These are phyloP conservation scores for Poeciliopsis prolifica DNA, from an alignment of 2,113 vertebrate genomes.

Conservation along the genomic window DNA sequence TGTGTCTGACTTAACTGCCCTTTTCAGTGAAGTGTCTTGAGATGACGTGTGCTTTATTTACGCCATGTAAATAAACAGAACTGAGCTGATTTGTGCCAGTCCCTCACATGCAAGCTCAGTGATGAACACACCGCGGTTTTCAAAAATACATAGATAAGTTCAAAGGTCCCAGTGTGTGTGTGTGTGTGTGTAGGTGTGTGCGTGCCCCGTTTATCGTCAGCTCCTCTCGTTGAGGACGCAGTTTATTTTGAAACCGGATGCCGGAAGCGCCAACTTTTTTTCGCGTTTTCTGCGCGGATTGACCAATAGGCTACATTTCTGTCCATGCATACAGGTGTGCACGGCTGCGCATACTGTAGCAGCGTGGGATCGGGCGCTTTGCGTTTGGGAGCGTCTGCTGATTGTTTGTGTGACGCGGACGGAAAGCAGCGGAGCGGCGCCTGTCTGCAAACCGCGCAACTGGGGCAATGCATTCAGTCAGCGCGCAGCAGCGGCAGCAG, in stretches of 20 bases:
- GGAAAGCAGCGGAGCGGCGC: conserved; percentile 17
- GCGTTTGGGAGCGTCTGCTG: background rate
- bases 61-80: too few relatives aligned
- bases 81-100: too few relatives aligned
- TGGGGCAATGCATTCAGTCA: conserved; percentile 52
- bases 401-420: background rate
- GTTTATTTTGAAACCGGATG: conserved; percentile 68
- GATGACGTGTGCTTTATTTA: too few relatives aligned
- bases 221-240: too few relatives aligned
- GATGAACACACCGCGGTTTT: too few relatives aligned
- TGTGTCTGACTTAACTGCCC: too few relatives aligned
- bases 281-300: background rate
- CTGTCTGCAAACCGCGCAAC: conserved; percentile 35
- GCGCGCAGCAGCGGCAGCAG: conserved; percentile 22
- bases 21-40: too few relatives aligned
- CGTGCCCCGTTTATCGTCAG: background rate
- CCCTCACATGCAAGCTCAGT: too few relatives aligned
- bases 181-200: too few relatives aligned
- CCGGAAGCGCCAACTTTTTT: conserved; percentile 42
- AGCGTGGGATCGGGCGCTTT: conserved; percentile 17
- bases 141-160: too few relatives aligned
- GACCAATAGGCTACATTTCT: conserved; percentile 21
- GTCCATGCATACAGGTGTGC: conserved; percentile 64
- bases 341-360: conserved; percentile 26
- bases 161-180: too few relatives aligned